A percentile compares a stretch with the other conserved stretches of the same genome.
phyloP scores from a whole-genome alignment of 2,888 invertebrate species.

The Meiosimyza platycephala region DNA sequence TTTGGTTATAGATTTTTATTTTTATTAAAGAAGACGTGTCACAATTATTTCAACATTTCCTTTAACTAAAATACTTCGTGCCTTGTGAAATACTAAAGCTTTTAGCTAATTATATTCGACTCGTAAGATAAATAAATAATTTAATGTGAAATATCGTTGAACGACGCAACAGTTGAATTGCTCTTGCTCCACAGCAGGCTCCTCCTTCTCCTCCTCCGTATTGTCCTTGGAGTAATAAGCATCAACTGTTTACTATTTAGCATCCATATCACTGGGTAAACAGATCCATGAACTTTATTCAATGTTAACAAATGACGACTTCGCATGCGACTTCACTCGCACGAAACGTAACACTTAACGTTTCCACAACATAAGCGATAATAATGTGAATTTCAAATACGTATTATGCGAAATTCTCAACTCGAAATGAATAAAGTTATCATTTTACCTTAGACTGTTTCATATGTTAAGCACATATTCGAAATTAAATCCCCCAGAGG shows the following conservation, averaged over 20 bases:
- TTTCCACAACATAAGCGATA: slow-evolving; percentile 37
- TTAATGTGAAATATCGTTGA: neutral
- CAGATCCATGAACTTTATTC: slow-evolving; percentile 15
- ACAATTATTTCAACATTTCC: too few relatives aligned
- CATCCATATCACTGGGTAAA: slow-evolving; percentile 26
- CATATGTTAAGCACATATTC: slow-evolving; percentile 29
- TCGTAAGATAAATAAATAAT: slow-evolving; percentile 10
- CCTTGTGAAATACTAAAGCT: neutral
- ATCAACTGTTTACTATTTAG: slow-evolving; percentile 22
- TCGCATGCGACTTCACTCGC: slow-evolving; percentile 50
- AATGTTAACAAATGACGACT: slow-evolving; percentile 53
- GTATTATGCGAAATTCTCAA: slow-evolving; percentile 28
- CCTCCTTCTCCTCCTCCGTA: neutral
- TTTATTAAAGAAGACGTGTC: too few relatives aligned
- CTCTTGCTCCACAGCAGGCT: neutral
- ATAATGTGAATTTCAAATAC: slow-evolving; percentile 43
- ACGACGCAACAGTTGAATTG: slow-evolving; percentile 9
- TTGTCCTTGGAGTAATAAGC: slow-evolving; percentile 11
- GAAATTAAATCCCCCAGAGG: slow-evolving; percentile 18
- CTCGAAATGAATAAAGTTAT: slow-evolving; percentile 43
- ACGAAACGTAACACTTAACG: slow-evolving; percentile 16
- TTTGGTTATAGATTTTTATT: too few relatives aligned
- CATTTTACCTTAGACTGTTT: slow-evolving; percentile 1
- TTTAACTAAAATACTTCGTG: too few relatives aligned
- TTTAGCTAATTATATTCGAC: slow-evolving; percentile 20